Base-by-base conservation (phyloP, 2,888 invertebrate species). In the Priocnemis perturbator region DNA sequence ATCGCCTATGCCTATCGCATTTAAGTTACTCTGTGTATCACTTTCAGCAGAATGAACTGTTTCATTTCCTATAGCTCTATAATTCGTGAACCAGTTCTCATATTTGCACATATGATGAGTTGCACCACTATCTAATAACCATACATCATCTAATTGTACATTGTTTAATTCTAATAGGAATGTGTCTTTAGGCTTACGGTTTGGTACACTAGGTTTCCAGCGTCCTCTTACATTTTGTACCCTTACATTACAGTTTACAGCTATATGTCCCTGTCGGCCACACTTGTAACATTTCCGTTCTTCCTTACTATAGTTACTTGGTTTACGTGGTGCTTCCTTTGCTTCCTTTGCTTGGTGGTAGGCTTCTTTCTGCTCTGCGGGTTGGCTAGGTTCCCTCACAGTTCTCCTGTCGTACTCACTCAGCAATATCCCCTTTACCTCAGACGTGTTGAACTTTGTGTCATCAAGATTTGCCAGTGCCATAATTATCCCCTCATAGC, bases 391-490 rank as follows among this genome's bases (percentile, higher is more conserved):
- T 3, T 69, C 53, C 19, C 64, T 69, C 0, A 23, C 50, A 4
- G 14, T 14, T 55, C 67, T 60, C n/a, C 69, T 61, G 9, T 69
- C 62, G 15, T 69, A 66, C 14, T 69, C 62, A 5, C 17, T 58
- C 15, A 66, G n/a, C 0, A 62, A 15, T 3, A 66, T 64, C 19
- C 45, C 44, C 57, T 52, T 69, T 37, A 66, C 53, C 55, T 69
- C 66, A 9, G 62, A 37, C 11, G 62, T 64, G 17, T 57, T 60
- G 20, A 67, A 67, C 11, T 60, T 64, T 0, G 15, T 0, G 15
- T 71, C 64, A 26, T 67, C 67, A n/a, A 71, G 14, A 45, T 64
- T 71, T 4, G 71, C 60, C n/a, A 71, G 15, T 45, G 67, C 47
- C 71, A 71, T 71, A 3, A 65, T 45, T 0, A 71, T 60, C 17